These are phyloP conservation scores for Pelodytes ibericus DNA, from an alignment of 2,797 vertebrate species.

Conservation along the genomic window DNA sequence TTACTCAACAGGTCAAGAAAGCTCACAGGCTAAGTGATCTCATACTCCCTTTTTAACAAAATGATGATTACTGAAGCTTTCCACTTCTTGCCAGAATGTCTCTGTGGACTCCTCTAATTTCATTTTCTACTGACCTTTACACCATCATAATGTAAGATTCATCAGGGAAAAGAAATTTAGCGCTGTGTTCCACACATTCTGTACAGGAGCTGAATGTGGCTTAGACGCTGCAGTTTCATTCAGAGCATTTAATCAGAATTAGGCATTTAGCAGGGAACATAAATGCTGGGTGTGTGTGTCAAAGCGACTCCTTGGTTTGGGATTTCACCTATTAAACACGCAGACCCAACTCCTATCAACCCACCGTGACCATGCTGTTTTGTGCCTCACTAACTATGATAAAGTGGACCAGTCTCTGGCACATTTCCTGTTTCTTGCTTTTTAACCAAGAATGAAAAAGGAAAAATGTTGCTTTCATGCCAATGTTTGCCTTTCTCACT, in stretches of 20 bases:
- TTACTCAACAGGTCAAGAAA: conserved; percentile 33
- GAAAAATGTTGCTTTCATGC: too few species aligned
- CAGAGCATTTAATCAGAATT: conserved; percentile 33
- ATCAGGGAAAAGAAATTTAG: conserved; percentile 50
- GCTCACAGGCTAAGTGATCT: conserved; percentile 36
- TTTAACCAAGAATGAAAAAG: too few species aligned
- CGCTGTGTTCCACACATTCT: conserved; percentile 39
- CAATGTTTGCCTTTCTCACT: too few species aligned
- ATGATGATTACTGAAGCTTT: conserved; percentile 45
- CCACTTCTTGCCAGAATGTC: conserved; percentile 40
- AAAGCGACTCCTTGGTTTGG: too few species aligned
- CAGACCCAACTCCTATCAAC: too few species aligned
- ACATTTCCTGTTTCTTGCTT: too few species aligned
- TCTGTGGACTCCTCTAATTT: conserved; percentile 48
- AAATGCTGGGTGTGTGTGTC: too few species aligned
- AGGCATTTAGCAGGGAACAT: background rate
- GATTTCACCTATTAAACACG: too few species aligned
- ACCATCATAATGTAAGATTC: conserved; percentile 53
- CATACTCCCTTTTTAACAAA: conserved; percentile 29
- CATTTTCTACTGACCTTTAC: conserved; percentile 54
- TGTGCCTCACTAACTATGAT: too few species aligned
- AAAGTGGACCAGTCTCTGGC: too few species aligned
- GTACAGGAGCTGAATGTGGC: conserved; percentile 16
- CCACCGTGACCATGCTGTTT: too few species aligned
- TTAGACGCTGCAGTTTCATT: conserved; percentile 6